Conservation (phyloP, 2,113 vertebrate genomes). For the Colinus virginianus region DNA sequence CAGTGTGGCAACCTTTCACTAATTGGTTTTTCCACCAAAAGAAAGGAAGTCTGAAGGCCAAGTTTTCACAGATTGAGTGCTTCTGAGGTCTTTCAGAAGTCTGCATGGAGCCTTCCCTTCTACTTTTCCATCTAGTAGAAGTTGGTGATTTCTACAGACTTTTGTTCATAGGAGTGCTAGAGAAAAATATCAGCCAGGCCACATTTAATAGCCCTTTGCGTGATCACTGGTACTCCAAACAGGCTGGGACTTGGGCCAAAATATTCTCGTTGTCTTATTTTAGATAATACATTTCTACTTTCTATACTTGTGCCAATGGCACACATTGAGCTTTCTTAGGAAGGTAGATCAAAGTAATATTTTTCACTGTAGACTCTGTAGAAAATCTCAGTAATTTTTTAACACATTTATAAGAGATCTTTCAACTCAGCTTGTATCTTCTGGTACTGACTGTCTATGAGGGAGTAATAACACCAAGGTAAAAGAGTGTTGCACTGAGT, state of each 20-base stretch:
- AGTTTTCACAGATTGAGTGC: background rate
- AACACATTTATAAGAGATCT: background rate
- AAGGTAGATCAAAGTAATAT: background rate
- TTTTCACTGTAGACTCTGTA: background rate
- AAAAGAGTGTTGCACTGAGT: background rate
- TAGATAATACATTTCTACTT: background rate
- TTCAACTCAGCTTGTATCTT: background rate
- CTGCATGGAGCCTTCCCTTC: background rate
- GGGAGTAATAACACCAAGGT: background rate
- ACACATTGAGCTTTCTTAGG: background rate
- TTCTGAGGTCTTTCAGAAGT: background rate
- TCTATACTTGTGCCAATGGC: background rate
- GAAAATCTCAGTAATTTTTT: background rate
- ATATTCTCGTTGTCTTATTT: background rate
- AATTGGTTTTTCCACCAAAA: background rate
- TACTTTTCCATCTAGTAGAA: background rate
- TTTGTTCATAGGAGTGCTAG: background rate
- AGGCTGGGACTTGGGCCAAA: background rate
- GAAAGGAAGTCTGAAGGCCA: background rate
- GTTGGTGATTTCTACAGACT: background rate
- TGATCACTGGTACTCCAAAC: background rate
- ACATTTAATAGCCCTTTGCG: background rate
- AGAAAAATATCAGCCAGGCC: background rate
- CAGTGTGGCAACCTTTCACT: background rate
- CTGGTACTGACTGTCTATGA: background rate